phyloP scores from a whole-genome alignment of 2,113 vertebrate genomes.

The Rissa tridactyla region DNA sequence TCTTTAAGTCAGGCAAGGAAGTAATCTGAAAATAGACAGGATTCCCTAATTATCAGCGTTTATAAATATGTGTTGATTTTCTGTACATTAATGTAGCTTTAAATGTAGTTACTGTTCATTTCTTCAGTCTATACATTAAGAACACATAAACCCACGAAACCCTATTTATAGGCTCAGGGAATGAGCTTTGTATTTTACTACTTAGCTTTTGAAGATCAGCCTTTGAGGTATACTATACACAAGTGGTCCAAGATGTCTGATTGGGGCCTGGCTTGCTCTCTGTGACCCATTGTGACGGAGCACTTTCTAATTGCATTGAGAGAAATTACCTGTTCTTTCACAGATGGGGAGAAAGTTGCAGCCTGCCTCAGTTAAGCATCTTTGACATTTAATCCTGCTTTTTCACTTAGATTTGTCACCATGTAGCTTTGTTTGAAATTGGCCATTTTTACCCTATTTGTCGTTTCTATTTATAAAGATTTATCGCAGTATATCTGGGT shows the following conservation, averaged over 20 bases:
- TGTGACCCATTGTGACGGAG: constrained; percentile 83
- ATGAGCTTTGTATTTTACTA: not conserved
- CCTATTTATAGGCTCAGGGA: not conserved
- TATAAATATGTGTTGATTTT: not conserved
- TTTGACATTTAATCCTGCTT: constrained; percentile 72
- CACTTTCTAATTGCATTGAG: constrained; percentile 69
- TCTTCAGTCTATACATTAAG: not conserved
- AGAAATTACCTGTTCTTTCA: constrained; percentile 78
- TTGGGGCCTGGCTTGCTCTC: constrained; percentile 74
- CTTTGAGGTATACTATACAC: constrained; percentile 76
- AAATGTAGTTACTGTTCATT: not conserved
- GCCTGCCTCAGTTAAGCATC: constrained; percentile 74
- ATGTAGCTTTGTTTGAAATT: constrained; percentile 91
- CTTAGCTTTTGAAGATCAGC: not conserved
- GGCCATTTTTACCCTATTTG: constrained; percentile 80
- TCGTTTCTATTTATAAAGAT: constrained; percentile 69
- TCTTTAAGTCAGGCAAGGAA: not conserved
- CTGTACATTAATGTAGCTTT: not conserved
- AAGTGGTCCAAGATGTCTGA: constrained; percentile 73
- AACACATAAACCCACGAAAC: not conserved
- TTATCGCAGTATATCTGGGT: constrained; percentile 73
- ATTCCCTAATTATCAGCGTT: not conserved
- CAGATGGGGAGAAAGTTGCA: constrained; percentile 77
- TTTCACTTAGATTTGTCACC: constrained; percentile 80
- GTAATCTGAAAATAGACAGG: not conserved